phyloP scores from a whole-genome alignment of 2,888 invertebrate species.

The Eilema griseolum region DNA sequence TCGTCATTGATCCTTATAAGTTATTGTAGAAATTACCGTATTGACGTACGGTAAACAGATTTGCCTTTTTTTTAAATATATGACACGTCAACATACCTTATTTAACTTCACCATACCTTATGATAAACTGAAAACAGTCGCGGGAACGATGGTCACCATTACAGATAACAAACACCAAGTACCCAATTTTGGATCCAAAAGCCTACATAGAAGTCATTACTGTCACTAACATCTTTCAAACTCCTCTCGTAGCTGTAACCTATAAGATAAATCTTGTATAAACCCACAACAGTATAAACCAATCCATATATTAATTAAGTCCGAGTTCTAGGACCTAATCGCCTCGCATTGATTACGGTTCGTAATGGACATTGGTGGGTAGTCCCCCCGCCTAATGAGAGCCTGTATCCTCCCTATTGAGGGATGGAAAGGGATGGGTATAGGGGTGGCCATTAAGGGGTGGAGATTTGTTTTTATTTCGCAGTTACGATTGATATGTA shows the following conservation, averaged over 20 bases:
- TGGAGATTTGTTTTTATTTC: slow-evolving; percentile 39
- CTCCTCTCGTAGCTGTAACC: not conserved
- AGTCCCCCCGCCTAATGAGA: slow-evolving; percentile 65
- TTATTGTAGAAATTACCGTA: no score
- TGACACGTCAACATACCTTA: no score
- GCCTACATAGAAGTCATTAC: no score
- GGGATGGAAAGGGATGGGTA: slow-evolving; percentile 40
- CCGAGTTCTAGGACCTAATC: slow-evolving; percentile 64
- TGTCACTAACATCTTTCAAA: not conserved
- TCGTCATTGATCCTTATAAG: no score
- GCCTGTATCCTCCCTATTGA: slow-evolving; percentile 50
- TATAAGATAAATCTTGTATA: not conserved
- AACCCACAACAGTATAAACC: slow-evolving; percentile 25
- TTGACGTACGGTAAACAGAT: no score
- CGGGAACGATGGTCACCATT: no score
- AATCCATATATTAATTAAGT: slow-evolving; percentile 63
- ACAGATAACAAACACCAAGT: no score
- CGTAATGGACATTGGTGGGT: slow-evolving; percentile 64
- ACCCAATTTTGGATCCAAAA: no score
- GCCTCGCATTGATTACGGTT: slow-evolving; percentile 77
- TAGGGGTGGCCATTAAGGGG: slow-evolving; percentile 45
- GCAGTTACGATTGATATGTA: slow-evolving; percentile 30
- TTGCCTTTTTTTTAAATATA: no score
- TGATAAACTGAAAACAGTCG: no score
- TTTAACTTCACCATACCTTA: no score